These are phyloP conservation scores for Dryococelus australis DNA, from an alignment of 2,888 invertebrate genomes.

Conservation along the genomic window DNA sequence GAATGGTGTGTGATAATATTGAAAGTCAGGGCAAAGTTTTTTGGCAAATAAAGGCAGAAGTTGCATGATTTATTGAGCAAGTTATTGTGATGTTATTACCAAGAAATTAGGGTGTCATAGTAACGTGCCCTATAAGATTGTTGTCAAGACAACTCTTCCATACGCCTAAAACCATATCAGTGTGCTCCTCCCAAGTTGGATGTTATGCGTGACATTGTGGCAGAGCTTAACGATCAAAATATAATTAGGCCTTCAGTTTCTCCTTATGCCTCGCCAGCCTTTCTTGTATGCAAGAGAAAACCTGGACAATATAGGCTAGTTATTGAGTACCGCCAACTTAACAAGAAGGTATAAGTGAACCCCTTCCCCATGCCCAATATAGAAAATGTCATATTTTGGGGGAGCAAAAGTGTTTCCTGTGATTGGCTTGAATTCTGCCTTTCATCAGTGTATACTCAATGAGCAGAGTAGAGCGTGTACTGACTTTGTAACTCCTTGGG, in stretches of 20 bases:
- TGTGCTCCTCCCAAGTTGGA: not conserved
- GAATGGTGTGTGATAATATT: too few relatives aligned
- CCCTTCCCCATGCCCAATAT: not conserved
- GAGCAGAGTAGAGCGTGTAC: not conserved
- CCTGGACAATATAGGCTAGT: not conserved
- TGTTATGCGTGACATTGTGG: not conserved
- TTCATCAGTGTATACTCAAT: not conserved
- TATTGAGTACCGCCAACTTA: not conserved
- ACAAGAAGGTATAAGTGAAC: not conserved
- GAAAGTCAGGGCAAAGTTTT: too few relatives aligned
- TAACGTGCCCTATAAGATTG: too few relatives aligned
- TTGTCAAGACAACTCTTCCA: too few relatives aligned
- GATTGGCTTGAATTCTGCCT: not conserved
- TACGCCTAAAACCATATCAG: not conserved
- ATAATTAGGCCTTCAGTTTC: not conserved
- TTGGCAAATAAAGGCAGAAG: too few relatives aligned
- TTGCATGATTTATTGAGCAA: too few relatives aligned
- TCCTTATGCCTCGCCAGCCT: not conserved
- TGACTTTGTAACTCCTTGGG: not conserved
- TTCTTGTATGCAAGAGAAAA: not conserved
- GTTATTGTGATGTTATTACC: too few relatives aligned
- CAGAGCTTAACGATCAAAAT: not conserved
- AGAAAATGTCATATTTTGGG: not conserved
- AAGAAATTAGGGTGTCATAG: too few relatives aligned
- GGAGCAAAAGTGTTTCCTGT: not conserved